Evolutionary conservation across 2,888 invertebrate genomes (phyloP).

Genomic region (Ceraclea dissimilis): DNA sequence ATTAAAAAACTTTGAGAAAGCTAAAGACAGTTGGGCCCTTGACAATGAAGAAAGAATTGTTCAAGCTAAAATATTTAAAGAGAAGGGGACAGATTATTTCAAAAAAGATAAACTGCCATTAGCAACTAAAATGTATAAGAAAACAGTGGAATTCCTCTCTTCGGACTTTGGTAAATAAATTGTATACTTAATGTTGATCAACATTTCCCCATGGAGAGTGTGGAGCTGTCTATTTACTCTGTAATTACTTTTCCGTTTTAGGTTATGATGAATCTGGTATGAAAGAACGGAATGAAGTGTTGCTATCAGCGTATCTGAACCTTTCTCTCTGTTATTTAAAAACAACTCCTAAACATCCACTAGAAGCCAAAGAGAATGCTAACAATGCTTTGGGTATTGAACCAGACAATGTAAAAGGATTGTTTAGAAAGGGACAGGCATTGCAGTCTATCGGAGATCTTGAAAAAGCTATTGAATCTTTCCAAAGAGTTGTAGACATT

Average conservation of each 20-base stretch:
- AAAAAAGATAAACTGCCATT: slow-evolving; percentile 68
- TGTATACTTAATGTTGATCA: not conserved
- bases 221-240: too few relatives aligned
- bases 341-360: slow-evolving; percentile 53
- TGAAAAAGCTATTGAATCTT: slow-evolving; percentile 69
- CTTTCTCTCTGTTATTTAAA: slow-evolving; percentile 76
- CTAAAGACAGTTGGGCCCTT: slow-evolving; percentile 77
- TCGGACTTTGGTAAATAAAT: slow-evolving; percentile 12
- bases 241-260: slow-evolving; percentile 20
- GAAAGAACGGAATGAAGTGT: slow-evolving; percentile 47
- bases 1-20: slow-evolving; percentile 75
- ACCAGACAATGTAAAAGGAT: slow-evolving; percentile 75
- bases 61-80: slow-evolving; percentile 75
- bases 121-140: slow-evolving; percentile 83
- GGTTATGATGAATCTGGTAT: slow-evolving; percentile 38
- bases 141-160: slow-evolving; percentile 55
- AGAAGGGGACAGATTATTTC: slow-evolving; percentile 86
- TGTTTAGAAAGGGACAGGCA: slow-evolving; percentile 83
- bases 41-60: slow-evolving; percentile 71
- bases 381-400: slow-evolving; percentile 70
- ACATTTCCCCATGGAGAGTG: not conserved
- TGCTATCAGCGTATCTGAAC: slow-evolving; percentile 71
- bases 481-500: slow-evolving; percentile 62
- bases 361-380: slow-evolving; percentile 67
- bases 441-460: slow-evolving; percentile 67